Conservation (phyloP, 64 coral and sea anemone species). For the Porites australiensis region DNA sequence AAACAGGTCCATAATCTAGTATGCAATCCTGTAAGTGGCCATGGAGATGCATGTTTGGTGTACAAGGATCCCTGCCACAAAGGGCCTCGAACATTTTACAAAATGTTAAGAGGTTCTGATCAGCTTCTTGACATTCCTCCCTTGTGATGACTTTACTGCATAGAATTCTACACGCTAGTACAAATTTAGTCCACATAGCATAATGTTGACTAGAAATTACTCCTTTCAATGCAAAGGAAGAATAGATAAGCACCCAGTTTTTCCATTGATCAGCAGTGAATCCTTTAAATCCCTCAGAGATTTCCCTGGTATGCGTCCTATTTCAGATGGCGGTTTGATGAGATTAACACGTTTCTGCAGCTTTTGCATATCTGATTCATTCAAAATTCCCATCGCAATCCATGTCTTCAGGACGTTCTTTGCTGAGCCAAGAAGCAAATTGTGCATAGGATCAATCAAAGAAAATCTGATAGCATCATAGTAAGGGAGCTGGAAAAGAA, state of each 20-base stretch:
- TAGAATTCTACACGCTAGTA: neutral
- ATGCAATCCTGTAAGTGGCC: slow-evolving; percentile 13
- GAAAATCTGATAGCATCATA: slow-evolving; percentile 59
- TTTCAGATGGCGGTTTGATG: slow-evolving; percentile 8
- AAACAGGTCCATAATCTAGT: slow-evolving; percentile 3
- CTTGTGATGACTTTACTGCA: neutral
- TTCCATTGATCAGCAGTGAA: slow-evolving; percentile 73
- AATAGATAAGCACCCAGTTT: slow-evolving; percentile 70
- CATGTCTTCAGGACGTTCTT: slow-evolving; percentile 62
- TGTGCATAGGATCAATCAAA: slow-evolving; percentile 65
- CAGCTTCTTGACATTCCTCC: neutral
- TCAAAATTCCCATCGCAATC: slow-evolving; percentile 46
- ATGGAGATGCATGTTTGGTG: slow-evolving; percentile 42
- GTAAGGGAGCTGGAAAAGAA: slow-evolving; percentile 53
- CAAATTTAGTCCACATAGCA: slow-evolving; percentile 36
- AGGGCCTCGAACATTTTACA: neutral
- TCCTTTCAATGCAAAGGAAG: slow-evolving; percentile 69
- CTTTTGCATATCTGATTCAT: neutral
- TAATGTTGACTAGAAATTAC: slow-evolving; percentile 50
- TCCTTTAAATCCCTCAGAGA: slow-evolving; percentile 22
- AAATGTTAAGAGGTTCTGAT: neutral
- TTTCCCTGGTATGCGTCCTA: slow-evolving; percentile 41
- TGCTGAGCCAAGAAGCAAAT: slow-evolving; percentile 62
- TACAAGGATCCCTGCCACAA: slow-evolving; percentile 18
- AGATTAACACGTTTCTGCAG: slow-evolving; percentile 11